Base-by-base conservation (phyloP, 2,113 vertebrate species). In the Meleagris gallopavo region DNA sequence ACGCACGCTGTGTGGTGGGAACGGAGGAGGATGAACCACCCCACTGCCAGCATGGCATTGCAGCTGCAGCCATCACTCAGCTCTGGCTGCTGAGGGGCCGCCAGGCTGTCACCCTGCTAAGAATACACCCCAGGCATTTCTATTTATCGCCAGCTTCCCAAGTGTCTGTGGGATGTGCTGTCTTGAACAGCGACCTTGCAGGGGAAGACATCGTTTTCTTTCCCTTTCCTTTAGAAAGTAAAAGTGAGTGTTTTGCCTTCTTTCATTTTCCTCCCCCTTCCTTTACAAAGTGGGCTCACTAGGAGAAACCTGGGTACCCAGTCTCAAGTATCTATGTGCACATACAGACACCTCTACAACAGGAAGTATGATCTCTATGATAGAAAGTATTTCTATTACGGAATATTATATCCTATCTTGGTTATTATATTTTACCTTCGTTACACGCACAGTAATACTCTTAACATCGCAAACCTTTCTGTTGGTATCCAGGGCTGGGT, bases 51-150 rank as follows among this genome's bases (percentile, higher is more conserved):
- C 15, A 10, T 30, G 55, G 55, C 55, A 57, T 22, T 2, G 1
- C 93, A 95, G 94, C 93, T 95, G 94, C 0, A 12, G 21, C 46
- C 71, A 66, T 89, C 94, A 91, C 18, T 58, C 55, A n/a, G 55
- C 55, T 58, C 32, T 7, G 10, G 55, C 55, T 4, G 7, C 18
- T 2, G 55, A n/a, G 54, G 29, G 54, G 27, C 54, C 9, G 54
- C 52, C 16, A 15, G 54, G 55, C 55, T 58, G 55, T n/a, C 32
- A n/a, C 55, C 54, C 55, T 58, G 38, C 61, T 40, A 40, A 40
- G 38, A 40, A 40, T 29, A 64, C 38, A 29, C 25, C 60, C 61
- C 61, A 3, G 18, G 17, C 10, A 38, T 17, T 40, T 40, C 61
- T 40, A 27, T 1, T 84, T 77, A 52, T 27, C 69, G 80, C 70